A percentile compares a stretch with the other conserved stretches of the same genome.
phyloP scores from a whole-genome alignment of 2,888 invertebrate species.

The Bombyx huttoni region DNA sequence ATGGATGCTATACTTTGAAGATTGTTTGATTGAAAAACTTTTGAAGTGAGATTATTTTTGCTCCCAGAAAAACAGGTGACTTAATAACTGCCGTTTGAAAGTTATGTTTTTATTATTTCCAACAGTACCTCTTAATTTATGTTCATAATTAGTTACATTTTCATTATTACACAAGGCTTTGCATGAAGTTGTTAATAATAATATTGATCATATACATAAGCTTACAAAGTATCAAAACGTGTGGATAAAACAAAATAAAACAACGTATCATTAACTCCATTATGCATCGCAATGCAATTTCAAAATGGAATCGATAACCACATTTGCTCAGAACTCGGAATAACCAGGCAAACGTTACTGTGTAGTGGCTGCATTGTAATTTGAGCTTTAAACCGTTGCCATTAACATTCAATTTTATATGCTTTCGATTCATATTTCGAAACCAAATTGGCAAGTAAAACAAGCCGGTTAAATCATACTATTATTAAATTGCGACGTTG shows the following conservation, averaged over 20 bases:
- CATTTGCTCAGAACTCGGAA: background rate
- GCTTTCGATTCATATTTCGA: background rate
- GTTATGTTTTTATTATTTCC: background rate
- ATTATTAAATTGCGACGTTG: background rate
- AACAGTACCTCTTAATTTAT: too few relatives aligned
- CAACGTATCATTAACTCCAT: background rate
- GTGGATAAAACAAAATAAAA: background rate
- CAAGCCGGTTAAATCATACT: background rate
- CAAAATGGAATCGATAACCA: background rate
- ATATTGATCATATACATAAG: too few relatives aligned
- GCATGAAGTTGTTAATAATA: too few relatives aligned
- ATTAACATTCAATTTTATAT: background rate
- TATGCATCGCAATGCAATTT: background rate
- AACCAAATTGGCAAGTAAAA: background rate
- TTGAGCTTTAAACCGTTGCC: background rate
- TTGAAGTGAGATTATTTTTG: background rate
- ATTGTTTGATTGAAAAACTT: constrained; percentile 17
- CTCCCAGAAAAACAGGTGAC: background rate
- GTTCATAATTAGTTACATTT: too few relatives aligned
- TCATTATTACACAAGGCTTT: too few relatives aligned
- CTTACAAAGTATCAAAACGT: too few relatives aligned
- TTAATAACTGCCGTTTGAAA: background rate
- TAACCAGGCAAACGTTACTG: background rate
- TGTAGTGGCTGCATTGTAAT: background rate
- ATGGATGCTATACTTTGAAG: constrained; percentile 31